Conservation (phyloP, 2,888 invertebrate species). For the Lucinisca nassula region DNA sequence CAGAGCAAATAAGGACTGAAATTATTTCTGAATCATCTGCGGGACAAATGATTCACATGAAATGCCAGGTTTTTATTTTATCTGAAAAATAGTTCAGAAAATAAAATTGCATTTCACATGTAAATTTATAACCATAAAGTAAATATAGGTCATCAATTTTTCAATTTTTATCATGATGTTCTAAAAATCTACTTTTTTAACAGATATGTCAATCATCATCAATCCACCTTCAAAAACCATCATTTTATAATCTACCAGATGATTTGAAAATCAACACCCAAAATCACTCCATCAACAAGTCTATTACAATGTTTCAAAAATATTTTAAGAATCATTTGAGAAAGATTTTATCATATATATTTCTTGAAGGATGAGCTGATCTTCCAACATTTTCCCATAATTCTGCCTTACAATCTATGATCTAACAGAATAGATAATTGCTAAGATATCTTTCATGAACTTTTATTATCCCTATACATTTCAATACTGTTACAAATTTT, state of each 20-base stretch:
- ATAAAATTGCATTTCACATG: no score
- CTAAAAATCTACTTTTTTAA: not conserved
- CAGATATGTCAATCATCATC: not conserved
- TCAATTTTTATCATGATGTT: not conserved
- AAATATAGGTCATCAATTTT: no score
- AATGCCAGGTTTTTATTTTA: no score
- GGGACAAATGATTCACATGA: no score
- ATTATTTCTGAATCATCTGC: no score
- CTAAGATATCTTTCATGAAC: not conserved
- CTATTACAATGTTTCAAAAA: not conserved
- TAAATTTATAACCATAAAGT: no score
- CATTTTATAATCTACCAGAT: not conserved
- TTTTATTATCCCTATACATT: no score
- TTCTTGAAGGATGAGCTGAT: constrained; percentile 6
- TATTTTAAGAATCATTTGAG: not conserved
- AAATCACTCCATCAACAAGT: not conserved
- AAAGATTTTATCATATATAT: not conserved
- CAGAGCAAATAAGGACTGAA: no score
- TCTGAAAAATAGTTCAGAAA: no score
- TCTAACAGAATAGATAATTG: not conserved
- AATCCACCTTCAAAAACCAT: not conserved
- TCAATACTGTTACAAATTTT: no score
- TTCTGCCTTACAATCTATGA: not conserved
- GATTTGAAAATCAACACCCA: not conserved
- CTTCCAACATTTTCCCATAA: not conserved